Evolutionary conservation across 2,113 vertebrate species (phyloP), one percentile per base, ranked within the genome.

Genomic region (Tenebrosternarchus preto): DNA sequence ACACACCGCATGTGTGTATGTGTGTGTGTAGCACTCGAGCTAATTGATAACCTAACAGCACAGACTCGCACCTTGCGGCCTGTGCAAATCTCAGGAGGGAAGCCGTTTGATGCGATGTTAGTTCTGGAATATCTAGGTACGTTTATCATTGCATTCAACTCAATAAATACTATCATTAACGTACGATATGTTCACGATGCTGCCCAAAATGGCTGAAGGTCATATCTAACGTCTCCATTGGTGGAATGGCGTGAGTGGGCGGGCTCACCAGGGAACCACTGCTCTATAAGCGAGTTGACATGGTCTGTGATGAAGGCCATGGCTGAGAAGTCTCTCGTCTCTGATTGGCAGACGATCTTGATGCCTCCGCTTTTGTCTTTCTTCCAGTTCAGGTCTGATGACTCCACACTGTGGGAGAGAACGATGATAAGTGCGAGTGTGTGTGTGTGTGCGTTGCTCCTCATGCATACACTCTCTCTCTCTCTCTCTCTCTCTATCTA

Each of bases 221-320:
- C 55, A 57, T 59, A 59, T 59, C 17, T 22, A 22, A 59, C 20
- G 5, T 3, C 56, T 22, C 4, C 7, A 1, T 20, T n/a, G n/a
- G 20, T 22, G 6, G 1, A 4, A 4, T 59, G 3, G 4, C 56
- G 36, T 0, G 3, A 39, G 39, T n/a, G 3, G 19, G n/a, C 33
- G 64, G 12, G 12, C 96, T 95, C 90, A 99, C 98, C 97, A 0
- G 98, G 98, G 90, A 99, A 99, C 98, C 98, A 99, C 91, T 99
- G 98, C 83, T 99, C 98, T 3, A 99, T 98, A 82, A 99, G 87
- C 27, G 95, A 93, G 83, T 96, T 98, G 88, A 99, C 93, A 0
- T 99, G 97, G 88, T 99, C 98, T 0, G 97, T 98, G 90, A 99
- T 96, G 85, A 99, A 99, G 0, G 97, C 98, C 95, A 99, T 96